phyloP scores from a whole-genome alignment of 1,140 invertebrate species.

The Orchestia grillus region DNA sequence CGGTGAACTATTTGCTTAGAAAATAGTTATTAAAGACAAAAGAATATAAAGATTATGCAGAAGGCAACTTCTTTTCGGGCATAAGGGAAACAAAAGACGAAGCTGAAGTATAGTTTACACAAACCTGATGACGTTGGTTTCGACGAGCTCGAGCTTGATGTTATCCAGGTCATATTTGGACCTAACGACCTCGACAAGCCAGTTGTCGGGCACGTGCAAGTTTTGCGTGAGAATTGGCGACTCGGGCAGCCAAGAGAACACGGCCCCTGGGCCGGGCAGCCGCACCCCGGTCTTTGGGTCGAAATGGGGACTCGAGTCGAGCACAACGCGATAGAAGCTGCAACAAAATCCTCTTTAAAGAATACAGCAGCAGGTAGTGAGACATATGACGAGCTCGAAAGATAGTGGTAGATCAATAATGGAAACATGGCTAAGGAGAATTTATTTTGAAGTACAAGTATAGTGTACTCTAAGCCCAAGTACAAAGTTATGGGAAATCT shows the following conservation, averaged over 20 bases:
- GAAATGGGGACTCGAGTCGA: conserved; percentile 91
- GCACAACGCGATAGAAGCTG: conserved; percentile 95
- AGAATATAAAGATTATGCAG: background rate
- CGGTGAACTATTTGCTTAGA: no score
- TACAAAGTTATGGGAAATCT: no score
- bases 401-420: no score
- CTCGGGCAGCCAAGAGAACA: conserved; percentile 89
- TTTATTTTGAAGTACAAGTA: background rate
- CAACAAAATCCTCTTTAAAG: conserved; percentile 61
- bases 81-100: background rate
- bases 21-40: no score
- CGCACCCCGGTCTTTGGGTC: conserved; percentile 76
- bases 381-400: no score
- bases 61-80: background rate
- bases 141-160: conserved; percentile 91
- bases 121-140: conserved; percentile 70
- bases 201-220: conserved; percentile 97
- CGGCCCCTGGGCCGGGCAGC: conserved; percentile 81
- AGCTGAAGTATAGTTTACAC: background rate
- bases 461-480: no score
- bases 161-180: conserved; percentile 99
- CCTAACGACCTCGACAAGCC: conserved; percentile 95
- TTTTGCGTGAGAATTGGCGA: conserved; percentile 95
- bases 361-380: background rate
- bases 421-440: background rate